A percentile compares a stretch with the other conserved stretches of the same genome.
Conservation (phyloP, 2,113 vertebrate genomes). For the Dipodomys stephensi region DNA sequence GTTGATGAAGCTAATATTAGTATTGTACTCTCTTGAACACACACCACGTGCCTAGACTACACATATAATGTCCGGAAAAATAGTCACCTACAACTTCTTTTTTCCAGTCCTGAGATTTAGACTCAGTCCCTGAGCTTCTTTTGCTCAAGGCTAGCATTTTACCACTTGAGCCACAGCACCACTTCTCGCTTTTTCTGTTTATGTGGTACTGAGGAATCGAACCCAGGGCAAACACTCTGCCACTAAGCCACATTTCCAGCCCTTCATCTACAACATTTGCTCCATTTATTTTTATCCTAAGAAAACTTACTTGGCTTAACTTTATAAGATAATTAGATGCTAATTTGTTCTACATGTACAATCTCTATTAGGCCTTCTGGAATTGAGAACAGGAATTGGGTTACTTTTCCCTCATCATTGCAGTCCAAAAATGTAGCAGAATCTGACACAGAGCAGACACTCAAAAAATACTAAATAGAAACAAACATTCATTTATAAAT, state of each 20-base stretch:
- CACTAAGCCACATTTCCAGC: too few relatives aligned
- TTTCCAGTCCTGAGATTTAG: too few relatives aligned
- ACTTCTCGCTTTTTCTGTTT: too few relatives aligned
- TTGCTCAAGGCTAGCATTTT: too few relatives aligned
- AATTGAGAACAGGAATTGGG: background rate
- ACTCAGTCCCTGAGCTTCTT: too few relatives aligned
- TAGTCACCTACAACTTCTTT: background rate
- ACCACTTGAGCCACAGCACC: too few relatives aligned
- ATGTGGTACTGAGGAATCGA: too few relatives aligned
- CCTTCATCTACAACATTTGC: background rate
- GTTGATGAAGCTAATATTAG: conserved; percentile 54
- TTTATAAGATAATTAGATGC: background rate
- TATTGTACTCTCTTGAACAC: conserved; percentile 14
- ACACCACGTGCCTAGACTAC: conserved; percentile 14
- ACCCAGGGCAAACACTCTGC: too few relatives aligned
- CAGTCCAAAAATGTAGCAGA: background rate
- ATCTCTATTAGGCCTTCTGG: background rate
- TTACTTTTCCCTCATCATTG: background rate
- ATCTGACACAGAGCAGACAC: background rate
- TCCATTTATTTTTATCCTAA: background rate
- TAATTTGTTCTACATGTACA: conserved; percentile 21
- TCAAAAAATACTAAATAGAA: background rate
- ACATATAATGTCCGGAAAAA: background rate
- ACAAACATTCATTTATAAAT: conserved; percentile 9
- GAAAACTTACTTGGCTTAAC: background rate